A percentile compares a stretch with the other conserved stretches of the same genome.
phyloP scores from a whole-genome alignment of 2,113 vertebrate species.

The Anoura caudifer region DNA sequence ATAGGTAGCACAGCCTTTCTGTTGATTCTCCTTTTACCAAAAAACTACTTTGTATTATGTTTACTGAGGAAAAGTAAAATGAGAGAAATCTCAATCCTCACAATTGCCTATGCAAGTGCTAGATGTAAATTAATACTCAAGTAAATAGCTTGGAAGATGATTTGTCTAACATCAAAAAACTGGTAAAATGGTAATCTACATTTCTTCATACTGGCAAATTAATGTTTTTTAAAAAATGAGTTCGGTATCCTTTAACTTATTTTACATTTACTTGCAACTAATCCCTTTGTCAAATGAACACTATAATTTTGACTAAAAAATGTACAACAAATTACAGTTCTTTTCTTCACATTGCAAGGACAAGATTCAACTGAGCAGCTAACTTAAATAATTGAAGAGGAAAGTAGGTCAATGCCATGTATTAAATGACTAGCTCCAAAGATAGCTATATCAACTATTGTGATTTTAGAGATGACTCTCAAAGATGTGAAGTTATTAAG shows the following conservation, averaged over 20 bases:
- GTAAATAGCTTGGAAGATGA: neutral
- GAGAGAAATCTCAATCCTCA: neutral
- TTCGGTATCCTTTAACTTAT: conserved; percentile 8
- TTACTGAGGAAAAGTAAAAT: neutral
- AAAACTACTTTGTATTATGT: neutral
- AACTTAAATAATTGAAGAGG: conserved; percentile 77
- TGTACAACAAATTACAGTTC: conserved; percentile 37
- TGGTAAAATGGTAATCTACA: conserved; percentile 14
- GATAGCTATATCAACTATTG: conserved; percentile 62
- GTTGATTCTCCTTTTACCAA: neutral
- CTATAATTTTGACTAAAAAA: conserved; percentile 52
- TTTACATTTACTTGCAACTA: conserved; percentile 32
- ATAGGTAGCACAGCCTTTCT: neutral
- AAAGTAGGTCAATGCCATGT: conserved; percentile 76
- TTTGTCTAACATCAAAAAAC: conserved; percentile 12
- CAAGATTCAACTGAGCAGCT: conserved; percentile 70
- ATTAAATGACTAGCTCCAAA: conserved; percentile 69
- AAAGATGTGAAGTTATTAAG: conserved; percentile 71
- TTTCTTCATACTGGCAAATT: neutral
- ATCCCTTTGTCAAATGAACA: conserved; percentile 15
- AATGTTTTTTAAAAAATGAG: neutral
- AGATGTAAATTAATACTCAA: conserved; percentile 31
- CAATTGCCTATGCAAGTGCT: neutral
- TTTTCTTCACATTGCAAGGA: conserved; percentile 68
- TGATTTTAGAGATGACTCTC: conserved; percentile 70